Conservation (phyloP, 2,888 invertebrate genomes). For the Heliconius sara region DNA sequence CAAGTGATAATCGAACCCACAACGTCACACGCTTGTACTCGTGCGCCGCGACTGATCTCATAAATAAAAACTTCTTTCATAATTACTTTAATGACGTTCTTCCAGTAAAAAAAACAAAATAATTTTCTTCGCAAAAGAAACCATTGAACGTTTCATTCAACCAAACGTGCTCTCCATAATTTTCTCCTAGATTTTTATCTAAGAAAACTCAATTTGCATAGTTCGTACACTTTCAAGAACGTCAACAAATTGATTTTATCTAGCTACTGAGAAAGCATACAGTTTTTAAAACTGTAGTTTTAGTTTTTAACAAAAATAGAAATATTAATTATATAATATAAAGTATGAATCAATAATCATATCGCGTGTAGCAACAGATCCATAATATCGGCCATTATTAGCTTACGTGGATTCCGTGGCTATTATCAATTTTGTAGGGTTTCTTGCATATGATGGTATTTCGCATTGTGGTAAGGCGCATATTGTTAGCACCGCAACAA, state of each 20-base stretch:
- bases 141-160: not conserved
- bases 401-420: constrained; percentile 36
- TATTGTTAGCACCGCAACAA: constrained; percentile 25
- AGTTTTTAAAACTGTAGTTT: no score
- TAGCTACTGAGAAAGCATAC: no score
- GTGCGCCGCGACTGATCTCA: no score
- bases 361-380: constrained; percentile 30
- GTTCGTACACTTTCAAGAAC: constrained; percentile 9
- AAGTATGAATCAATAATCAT: constrained; percentile 23
- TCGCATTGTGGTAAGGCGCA: constrained; percentile 22
- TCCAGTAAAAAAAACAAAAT: no score
- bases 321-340: constrained; percentile 20
- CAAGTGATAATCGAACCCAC: no score
- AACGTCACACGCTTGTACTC: no score
- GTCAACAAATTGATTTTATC: not conserved
- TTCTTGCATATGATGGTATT: constrained; percentile 40
- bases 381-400: constrained; percentile 30
- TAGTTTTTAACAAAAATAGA: not conserved
- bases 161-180: not conserved
- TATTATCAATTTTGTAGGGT: constrained; percentile 40
- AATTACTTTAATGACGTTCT: no score
- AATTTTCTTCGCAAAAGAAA: not conserved
- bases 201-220: not conserved
- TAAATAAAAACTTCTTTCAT: no score
- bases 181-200: not conserved